A percentile compares a stretch with the other conserved stretches of the same genome.
These are phyloP conservation scores for Drosophila bipectinata DNA, from an alignment of 1,140 invertebrate genomes.

Conservation along the genomic window DNA sequence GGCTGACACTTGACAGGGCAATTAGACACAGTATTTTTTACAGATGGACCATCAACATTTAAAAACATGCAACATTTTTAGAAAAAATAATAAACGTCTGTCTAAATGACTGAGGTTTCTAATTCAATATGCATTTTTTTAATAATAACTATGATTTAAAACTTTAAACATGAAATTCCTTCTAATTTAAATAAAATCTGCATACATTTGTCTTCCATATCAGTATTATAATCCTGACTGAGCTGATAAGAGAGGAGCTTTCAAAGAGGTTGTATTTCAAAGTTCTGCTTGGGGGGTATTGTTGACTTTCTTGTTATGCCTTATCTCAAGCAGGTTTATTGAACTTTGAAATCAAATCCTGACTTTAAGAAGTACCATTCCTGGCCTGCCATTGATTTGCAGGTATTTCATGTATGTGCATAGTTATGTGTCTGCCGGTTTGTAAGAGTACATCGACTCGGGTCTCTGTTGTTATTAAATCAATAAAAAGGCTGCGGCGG, in stretches of 20 bases:
- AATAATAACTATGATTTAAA: too few species aligned
- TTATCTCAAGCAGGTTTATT: conserved; percentile 3
- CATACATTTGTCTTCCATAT: too few species aligned
- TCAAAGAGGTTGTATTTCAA: neutral
- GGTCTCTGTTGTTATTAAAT: conserved; percentile 45
- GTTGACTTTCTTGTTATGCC: neutral
- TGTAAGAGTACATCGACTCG: conserved; percentile 40
- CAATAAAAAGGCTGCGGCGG: conserved; percentile 42
- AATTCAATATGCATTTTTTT: neutral
- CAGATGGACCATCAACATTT: neutral
- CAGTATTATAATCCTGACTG: neutral
- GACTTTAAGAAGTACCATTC: conserved; percentile 1
- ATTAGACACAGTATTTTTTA: conserved; percentile 7
- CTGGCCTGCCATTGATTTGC: neutral
- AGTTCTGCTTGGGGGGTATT: neutral
- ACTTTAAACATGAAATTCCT: too few species aligned
- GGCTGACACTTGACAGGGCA: conserved; percentile 2
- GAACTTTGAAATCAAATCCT: conserved; percentile 24
- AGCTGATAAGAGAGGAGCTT: neutral
- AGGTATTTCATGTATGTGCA: conserved; percentile 7
- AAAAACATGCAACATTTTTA: neutral
- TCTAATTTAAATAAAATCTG: too few species aligned
- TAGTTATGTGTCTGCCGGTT: conserved; percentile 35
- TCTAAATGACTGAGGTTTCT: neutral
- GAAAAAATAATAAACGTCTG: neutral